Base-by-base conservation (phyloP, 2,113 vertebrate species). In the Nycticorax nycticorax region DNA sequence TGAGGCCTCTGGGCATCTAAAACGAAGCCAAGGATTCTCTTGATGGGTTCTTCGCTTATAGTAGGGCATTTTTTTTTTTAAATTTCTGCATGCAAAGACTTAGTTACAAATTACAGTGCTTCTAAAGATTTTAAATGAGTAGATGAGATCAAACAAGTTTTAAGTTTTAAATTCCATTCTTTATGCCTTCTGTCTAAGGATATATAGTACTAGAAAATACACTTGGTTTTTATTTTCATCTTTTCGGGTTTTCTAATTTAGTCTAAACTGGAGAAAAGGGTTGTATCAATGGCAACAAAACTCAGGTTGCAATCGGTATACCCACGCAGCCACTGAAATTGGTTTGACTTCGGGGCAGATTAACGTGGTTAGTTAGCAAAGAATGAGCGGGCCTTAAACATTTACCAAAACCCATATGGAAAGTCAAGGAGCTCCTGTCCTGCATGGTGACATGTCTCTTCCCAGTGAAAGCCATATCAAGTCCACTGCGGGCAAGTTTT, bases 321-420 rank as follows among this genome's bases (percentile, higher is more conserved):
- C 4, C 12, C 5, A 0, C 4, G 27, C 1, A 12, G 66, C 43
- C 6, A 1, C 47, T 45, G 91, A 37, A 62, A 32, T 52, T 22
- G 11, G 28, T 8, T 3, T 85, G 71, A 23, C 35, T 88, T 84
- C 8, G 85, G 74, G 47, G 12, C 57, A 69, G 16, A 19, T 63
- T 32, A 71, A 30, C 4, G 3, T 4, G 13, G 14, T 11, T 16
- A 37, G 11, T 24, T 21, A 66, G 16, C 43, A 55, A 48, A 57
- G 52, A 56, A 45, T 11, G 35, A 20, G 1, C 14, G 17, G 30
- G 21, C 27, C 1, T 45, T 35, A 21, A 57, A 23, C 11, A 17
- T 37, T 48, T 33, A 5, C 14, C 55, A 56, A 6, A 7, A 76
- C 21, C 2, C 3, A 15, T 21, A 11, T 30, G 15, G 24, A 26